A percentile compares a stretch with the other conserved stretches of the same genome.
Evolutionary conservation across 2,797 vertebrate species (phyloP).

Genomic region (Mus caroli): DNA sequence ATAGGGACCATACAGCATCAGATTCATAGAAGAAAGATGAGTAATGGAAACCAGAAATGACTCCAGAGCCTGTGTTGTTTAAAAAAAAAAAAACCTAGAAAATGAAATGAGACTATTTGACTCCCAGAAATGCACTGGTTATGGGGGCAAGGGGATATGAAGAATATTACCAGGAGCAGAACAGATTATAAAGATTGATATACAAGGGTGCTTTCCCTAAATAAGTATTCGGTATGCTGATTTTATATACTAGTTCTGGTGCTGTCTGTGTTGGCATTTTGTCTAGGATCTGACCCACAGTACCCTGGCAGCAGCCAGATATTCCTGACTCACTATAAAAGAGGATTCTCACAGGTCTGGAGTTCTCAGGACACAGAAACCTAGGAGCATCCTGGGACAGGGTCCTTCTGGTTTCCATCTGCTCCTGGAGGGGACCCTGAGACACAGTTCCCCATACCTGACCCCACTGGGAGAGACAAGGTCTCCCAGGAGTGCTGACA

Average conservation of each 20-base stretch:
- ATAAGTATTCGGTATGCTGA: not conserved
- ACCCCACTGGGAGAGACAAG: no score
- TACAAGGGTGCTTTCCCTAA: not conserved
- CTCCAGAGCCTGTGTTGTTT: not conserved
- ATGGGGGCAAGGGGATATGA: no score
- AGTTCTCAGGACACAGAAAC: no score
- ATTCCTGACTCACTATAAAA: no score
- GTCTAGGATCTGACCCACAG: no score
- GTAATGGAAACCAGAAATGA: not conserved
- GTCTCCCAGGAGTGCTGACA: no score
- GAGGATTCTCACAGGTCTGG: rapidly evolving
- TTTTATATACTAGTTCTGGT: not conserved
- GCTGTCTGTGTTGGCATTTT: not conserved
- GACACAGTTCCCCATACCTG: no score
- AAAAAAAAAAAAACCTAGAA: not conserved
- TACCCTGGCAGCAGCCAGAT: no score
- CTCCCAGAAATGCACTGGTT: not conserved
- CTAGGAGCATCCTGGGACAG: no score
- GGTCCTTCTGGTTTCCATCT: no score
- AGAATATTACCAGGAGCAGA: not conserved
- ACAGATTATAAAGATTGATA: not conserved
- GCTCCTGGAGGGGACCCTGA: no score
- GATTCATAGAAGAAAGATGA: not conserved
- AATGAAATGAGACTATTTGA: no score
- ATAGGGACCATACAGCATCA: not conserved